These are phyloP conservation scores for Lamproptera curius DNA, from an alignment of 2,888 invertebrate species.

Conservation along the genomic window DNA sequence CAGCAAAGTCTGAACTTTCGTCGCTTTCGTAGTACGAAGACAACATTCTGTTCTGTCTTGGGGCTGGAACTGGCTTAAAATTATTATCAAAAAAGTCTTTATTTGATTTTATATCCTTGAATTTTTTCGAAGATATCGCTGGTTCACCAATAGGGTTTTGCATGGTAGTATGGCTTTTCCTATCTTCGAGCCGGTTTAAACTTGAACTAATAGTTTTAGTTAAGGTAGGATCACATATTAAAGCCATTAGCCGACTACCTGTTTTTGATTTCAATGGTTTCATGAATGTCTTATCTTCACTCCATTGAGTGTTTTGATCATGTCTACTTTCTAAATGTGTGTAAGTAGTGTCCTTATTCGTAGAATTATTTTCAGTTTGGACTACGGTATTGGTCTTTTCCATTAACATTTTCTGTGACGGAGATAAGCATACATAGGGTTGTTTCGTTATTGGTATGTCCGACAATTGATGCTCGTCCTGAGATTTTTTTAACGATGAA, in stretches of 20 bases:
- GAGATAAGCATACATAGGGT: conserved; percentile 83
- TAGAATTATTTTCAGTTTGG: conserved; percentile 75
- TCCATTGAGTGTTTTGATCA: conserved; percentile 32
- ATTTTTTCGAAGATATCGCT: conserved; percentile 29
- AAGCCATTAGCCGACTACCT: conserved; percentile 79
- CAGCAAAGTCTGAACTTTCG: conserved; percentile 62
- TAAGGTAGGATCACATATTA: conserved; percentile 76
- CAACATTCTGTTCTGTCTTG: conserved; percentile 56
- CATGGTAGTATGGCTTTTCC: conserved; percentile 37
- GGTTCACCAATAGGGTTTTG: conserved; percentile 29
- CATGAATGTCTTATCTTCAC: conserved; percentile 33
- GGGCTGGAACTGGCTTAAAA: conserved; percentile 62
- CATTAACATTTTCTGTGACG: conserved; percentile 81
- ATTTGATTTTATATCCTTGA: conserved; percentile 21
- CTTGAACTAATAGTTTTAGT: conserved; percentile 48
- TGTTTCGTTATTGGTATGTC: conserved; percentile 80
- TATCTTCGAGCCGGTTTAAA: conserved; percentile 35
- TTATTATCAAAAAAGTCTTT: conserved; percentile 21
- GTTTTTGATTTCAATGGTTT: conserved; percentile 72
- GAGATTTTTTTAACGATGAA: conserved; percentile 60
- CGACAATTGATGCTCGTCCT: conserved; percentile 72
- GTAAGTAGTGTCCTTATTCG: conserved; percentile 82
- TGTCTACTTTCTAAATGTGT: conserved; percentile 81
- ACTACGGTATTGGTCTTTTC: conserved; percentile 74
- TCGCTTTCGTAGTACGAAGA: conserved; percentile 66